Evolutionary conservation across 2,113 vertebrate species (phyloP).

Genomic region (Sebastes fasciatus): DNA sequence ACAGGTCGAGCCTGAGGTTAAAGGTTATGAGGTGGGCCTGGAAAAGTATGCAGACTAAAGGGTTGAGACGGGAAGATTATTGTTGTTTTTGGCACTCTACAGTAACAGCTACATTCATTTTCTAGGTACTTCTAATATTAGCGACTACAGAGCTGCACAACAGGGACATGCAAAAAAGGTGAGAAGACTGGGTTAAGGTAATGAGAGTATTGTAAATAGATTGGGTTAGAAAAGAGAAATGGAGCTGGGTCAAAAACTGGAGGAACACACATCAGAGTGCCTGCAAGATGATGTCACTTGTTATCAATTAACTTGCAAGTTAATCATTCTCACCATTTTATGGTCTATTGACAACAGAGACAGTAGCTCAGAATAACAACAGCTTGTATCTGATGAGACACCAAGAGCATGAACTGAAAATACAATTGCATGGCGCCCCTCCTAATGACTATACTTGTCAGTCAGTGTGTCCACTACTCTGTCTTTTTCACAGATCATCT

Average conservation of each 20-base stretch:
- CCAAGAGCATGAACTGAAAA: not conserved
- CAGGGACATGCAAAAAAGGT: not conserved
- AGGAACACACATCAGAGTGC: conserved; percentile 8
- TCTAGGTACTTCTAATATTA: not conserved
- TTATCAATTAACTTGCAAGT: conserved; percentile 37
- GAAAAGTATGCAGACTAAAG: not conserved
- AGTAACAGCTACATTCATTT: not conserved
- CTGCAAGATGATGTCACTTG: conserved; percentile 6
- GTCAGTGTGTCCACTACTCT: not conserved
- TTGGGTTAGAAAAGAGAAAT: not conserved
- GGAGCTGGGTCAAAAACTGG: conserved; percentile 20
- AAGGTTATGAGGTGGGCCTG: conserved; percentile 42
- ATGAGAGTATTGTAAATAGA: not conserved
- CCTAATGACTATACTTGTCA: not conserved
- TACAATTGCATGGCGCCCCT: not conserved
- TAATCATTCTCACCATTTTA: conserved; percentile 42
- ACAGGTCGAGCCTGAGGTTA: conserved; percentile 53
- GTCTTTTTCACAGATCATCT: not conserved
- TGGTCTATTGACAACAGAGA: conserved; percentile 21
- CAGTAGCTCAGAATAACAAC: conserved; percentile 40
- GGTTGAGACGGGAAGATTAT: not conserved
- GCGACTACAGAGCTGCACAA: not conserved
- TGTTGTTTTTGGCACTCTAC: not conserved
- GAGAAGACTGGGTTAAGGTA: not conserved
- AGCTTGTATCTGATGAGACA: conserved; percentile 15